phyloP scores from a whole-genome alignment of 1,140 invertebrate genomes.

The Diuraphis noxia region DNA sequence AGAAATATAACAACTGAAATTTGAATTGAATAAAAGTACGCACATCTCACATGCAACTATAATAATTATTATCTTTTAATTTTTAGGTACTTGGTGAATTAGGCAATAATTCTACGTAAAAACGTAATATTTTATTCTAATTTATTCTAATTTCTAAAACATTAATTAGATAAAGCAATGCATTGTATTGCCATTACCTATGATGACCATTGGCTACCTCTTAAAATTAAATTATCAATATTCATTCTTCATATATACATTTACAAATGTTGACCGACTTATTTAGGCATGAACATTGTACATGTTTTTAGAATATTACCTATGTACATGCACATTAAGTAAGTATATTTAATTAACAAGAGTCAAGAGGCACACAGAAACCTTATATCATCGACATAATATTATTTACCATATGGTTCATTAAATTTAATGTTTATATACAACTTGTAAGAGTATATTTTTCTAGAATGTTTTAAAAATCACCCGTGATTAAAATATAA shows the following conservation, averaged over 20 bases:
- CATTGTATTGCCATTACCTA: too few species aligned
- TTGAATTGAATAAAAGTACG: background rate
- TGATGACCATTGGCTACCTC: too few species aligned
- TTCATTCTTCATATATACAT: background rate
- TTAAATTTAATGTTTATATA: background rate
- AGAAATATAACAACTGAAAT: conserved; percentile 2
- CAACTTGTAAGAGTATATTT: background rate
- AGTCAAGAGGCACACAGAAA: background rate
- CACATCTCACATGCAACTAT: background rate
- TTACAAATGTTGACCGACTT: background rate
- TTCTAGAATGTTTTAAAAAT: background rate
- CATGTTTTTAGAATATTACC: background rate
- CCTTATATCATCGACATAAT: background rate
- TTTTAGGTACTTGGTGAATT: background rate
- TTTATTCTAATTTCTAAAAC: background rate
- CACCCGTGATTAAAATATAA: background rate
- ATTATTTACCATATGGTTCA: background rate
- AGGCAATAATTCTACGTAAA: too few species aligned
- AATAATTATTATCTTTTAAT: background rate
- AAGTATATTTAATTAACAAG: background rate
- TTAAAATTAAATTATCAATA: too few species aligned
- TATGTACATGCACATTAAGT: background rate
- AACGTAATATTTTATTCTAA: background rate
- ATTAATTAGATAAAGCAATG: background rate
- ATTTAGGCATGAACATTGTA: background rate